These are phyloP conservation scores for Periophthalmus modestus DNA, from an alignment of 2,113 vertebrate genomes.

Conservation along the genomic window DNA sequence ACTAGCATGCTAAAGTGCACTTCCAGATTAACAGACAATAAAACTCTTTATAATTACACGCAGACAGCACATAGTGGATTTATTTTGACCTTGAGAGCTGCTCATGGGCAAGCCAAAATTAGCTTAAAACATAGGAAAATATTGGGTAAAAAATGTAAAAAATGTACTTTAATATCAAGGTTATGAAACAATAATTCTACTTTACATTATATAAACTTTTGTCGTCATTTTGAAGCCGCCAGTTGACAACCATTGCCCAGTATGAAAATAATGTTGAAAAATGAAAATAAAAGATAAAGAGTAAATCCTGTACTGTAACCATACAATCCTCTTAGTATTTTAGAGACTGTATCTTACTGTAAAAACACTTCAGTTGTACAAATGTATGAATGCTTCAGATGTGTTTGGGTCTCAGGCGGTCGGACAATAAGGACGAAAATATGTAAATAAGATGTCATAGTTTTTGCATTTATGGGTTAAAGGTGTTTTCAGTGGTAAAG, in stretches of 20 bases:
- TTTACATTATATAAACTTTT: too few relatives aligned
- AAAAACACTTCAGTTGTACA: conserved; percentile 71
- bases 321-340: conserved; percentile 69
- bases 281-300: conserved; percentile 45
- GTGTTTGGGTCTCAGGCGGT: conserved; percentile 39
- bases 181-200: not conserved
- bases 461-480: conserved; percentile 41
- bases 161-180: too few relatives aligned
- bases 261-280: conserved; percentile 19
- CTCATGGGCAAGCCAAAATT: too few relatives aligned
- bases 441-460: conserved; percentile 69
- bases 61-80: too few relatives aligned
- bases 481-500: conserved; percentile 29
- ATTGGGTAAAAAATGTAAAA: too few relatives aligned
- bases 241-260: not conserved
- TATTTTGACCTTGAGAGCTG: too few relatives aligned
- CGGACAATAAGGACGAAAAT: conserved; percentile 43
- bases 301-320: conserved; percentile 67
- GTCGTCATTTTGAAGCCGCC: not conserved
- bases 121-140: too few relatives aligned
- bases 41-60: too few relatives aligned
- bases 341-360: conserved; percentile 68
- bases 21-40: too few relatives aligned
- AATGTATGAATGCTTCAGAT: conserved; percentile 61
- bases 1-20: too few relatives aligned